phyloP scores from a whole-genome alignment of 2,113 vertebrate genomes.

The Burhinus oedicnemus region DNA sequence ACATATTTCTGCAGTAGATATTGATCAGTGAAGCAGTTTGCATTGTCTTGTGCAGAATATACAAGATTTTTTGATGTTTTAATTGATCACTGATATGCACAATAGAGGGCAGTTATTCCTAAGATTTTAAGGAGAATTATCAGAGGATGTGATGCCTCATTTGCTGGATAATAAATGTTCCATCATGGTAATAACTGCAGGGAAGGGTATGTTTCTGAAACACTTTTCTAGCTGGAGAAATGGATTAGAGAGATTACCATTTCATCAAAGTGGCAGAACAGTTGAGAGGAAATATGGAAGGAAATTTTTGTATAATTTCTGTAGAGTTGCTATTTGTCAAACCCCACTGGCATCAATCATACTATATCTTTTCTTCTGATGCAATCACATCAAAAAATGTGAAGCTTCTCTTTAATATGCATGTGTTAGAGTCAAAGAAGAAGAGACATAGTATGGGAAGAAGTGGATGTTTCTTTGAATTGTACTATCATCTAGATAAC shows the following conservation, averaged over 20 bases:
- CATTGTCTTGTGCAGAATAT: not conserved
- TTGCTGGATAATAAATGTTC: conserved; percentile 17
- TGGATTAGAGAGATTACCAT: conserved; percentile 54
- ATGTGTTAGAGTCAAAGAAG: not conserved
- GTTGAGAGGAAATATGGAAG: conserved; percentile 44
- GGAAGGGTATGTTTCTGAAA: conserved; percentile 15
- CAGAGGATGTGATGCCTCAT: not conserved
- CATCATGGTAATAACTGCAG: conserved; percentile 22
- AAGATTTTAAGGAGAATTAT: not conserved
- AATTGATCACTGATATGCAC: not conserved
- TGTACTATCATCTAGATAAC: not conserved
- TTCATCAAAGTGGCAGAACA: conserved; percentile 58
- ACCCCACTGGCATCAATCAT: conserved; percentile 10
- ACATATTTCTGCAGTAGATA: not conserved
- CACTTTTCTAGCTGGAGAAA: conserved; percentile 26
- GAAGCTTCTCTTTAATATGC: conserved; percentile 12
- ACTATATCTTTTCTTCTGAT: conserved; percentile 1
- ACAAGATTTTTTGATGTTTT: not conserved
- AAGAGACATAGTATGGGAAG: not conserved
- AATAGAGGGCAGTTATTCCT: not conserved
- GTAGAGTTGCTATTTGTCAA: conserved; percentile 34
- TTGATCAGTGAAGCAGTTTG: not conserved
- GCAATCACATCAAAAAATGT: conserved; percentile 1
- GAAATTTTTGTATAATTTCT: conserved; percentile 55
- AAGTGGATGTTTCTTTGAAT: not conserved